Evolutionary conservation across 2,888 invertebrate genomes (phyloP).

Genomic region (Neocrepidodera transversa): DNA sequence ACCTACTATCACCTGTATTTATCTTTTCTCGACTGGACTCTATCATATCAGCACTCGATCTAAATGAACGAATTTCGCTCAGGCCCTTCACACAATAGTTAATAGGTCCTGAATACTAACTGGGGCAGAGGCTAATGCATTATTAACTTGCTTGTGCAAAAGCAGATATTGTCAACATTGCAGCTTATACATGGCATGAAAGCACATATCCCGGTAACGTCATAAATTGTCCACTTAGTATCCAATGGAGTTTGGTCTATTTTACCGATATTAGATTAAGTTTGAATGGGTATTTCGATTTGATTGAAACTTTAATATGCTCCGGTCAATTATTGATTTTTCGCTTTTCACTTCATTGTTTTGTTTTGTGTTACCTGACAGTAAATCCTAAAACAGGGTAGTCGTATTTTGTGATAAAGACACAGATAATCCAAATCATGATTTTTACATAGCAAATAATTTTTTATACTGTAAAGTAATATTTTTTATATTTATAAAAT

Average conservation of each 20-base stretch:
- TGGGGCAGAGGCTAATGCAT: conserved; percentile 38
- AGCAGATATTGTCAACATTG: conserved; percentile 37
- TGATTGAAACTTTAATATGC: conserved; percentile 3
- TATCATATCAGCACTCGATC: conserved; percentile 37
- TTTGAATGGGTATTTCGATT: conserved; percentile 8
- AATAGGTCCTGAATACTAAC: conserved; percentile 31
- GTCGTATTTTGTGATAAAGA: too few relatives aligned
- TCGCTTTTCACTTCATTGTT: too few relatives aligned
- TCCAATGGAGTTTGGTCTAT: conserved; percentile 28
- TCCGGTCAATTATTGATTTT: neutral
- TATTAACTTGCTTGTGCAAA: conserved; percentile 39
- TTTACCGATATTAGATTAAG: conserved; percentile 31
- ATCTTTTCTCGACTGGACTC: conserved; percentile 27
- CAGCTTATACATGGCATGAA: conserved; percentile 30
- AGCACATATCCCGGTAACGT: conserved; percentile 28
- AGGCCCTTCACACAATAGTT: conserved; percentile 30
- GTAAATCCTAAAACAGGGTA: too few relatives aligned
- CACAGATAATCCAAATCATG: too few relatives aligned
- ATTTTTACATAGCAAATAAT: too few relatives aligned
- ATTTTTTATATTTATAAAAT: too few relatives aligned
- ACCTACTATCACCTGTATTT: conserved; percentile 31
- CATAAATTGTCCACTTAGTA: conserved; percentile 38
- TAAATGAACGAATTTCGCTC: conserved; percentile 37
- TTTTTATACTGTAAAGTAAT: too few relatives aligned
- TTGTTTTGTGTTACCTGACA: too few relatives aligned